phyloP scores from a whole-genome alignment of 2,888 invertebrate genomes.

The Sarcophaga carnaria region DNA sequence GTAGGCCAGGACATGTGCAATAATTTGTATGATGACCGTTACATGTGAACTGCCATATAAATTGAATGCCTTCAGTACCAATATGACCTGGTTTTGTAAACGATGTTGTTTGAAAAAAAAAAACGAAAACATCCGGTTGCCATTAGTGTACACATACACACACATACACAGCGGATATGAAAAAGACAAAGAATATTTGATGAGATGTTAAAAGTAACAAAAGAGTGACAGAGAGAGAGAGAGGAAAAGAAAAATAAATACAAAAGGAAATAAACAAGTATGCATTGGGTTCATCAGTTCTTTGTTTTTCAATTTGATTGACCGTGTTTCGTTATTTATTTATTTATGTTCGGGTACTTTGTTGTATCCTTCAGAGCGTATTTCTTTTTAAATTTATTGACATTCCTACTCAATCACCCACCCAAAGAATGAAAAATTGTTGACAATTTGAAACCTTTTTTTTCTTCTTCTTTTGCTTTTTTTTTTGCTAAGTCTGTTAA shows the following conservation, averaged over 20 bases:
- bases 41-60: slow-evolving; percentile 87
- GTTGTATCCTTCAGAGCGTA: no score
- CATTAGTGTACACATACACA: not conserved
- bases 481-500: not conserved
- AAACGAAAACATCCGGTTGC: not conserved
- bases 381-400: no score
- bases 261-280: not conserved
- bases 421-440: not conserved
- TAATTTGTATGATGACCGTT: slow-evolving; percentile 89
- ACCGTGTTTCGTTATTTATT: no score
- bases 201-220: no score
- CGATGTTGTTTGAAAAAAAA: not conserved
- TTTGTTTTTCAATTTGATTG: no score
- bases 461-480: not conserved
- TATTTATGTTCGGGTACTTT: no score
- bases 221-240: no score
- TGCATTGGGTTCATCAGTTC: no score
- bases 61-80: slow-evolving; percentile 89
- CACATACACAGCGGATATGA: not conserved
- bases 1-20: slow-evolving; percentile 92
- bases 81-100: slow-evolving; percentile 85
- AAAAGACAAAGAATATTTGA: not conserved
- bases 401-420: not conserved
- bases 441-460: not conserved
- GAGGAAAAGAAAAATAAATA: no score